Evolutionary conservation across 2,888 invertebrate genomes (phyloP).

Genomic region (Dolomedes plantarius): DNA sequence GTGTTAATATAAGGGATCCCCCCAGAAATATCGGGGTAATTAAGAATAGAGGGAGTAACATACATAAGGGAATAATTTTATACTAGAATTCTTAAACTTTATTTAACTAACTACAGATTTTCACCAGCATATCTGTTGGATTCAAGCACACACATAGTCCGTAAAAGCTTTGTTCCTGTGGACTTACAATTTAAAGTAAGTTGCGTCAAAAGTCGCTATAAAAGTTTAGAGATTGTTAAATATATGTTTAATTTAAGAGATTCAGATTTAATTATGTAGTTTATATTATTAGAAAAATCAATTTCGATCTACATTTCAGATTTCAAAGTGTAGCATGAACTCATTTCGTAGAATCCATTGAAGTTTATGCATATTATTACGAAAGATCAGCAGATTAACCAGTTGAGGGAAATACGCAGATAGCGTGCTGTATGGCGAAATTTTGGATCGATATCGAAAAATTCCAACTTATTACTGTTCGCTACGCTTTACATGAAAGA

Average conservation of each 20-base stretch:
- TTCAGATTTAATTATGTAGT: too few species aligned
- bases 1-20: not conserved
- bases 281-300: too few species aligned
- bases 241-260: too few species aligned
- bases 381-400: too few species aligned
- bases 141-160: not conserved
- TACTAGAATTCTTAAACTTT: constrained; percentile 8
- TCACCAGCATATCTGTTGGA: not conserved
- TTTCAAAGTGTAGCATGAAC: too few species aligned
- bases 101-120: constrained; percentile 1
- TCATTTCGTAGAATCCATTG: too few species aligned
- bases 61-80: not conserved
- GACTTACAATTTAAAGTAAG: constrained; percentile 2
- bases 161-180: not conserved
- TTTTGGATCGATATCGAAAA: not conserved
- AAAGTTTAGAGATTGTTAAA: too few species aligned
- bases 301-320: too few species aligned
- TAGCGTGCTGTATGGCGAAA: not conserved
- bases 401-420: too few species aligned
- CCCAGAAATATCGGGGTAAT: constrained; percentile 4
- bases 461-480: not conserved
- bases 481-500: not conserved
- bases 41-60: constrained; percentile 4
- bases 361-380: too few species aligned
- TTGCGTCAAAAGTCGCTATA: not conserved